Base-by-base conservation (phyloP, 2,113 vertebrate species). In the Hippolais icterina region DNA sequence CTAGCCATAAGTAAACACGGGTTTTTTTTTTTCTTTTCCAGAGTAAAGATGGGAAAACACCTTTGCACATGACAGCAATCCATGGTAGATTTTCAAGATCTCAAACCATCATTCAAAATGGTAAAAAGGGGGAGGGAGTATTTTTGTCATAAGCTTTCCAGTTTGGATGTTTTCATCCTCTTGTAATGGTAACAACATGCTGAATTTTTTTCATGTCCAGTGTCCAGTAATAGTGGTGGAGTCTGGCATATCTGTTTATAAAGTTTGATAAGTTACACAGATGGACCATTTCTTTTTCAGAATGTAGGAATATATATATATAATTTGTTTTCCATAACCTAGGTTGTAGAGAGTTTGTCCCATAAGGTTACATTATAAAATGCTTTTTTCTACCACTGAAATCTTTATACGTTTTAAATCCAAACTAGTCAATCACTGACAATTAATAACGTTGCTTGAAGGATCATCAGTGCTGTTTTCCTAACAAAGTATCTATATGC, bases 11-110 rank as follows among this genome's bases (percentile, higher is more conserved):
- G 37, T 90, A 93, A 94, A 89, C 24, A 21, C 0, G 24, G 33
- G 24, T 25, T 41, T 21, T 56, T 53, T 64, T 41, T 44, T 63
- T 91, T 57, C 29, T 93, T 50, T 93, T 97, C 83, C 97, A 99
- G 99, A 99, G 99, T 98, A 99, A 99, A 98, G 99, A 99, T 96
- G 99, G 99, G 24, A 99, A 99, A 97, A 99, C 99, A 66, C 99
- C 99, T 59, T 98, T 99, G 83, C 99, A 99, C 95, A 99, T 99
- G 99, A 99, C 99, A 18, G 99, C 99, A 5, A 99, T 99, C 94
- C 99, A 99, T 50, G 99, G 99, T 93, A 98, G 99, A 97, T 99
- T 99, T 98, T 99, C 99, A 91, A 98, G 99, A 98, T 99, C 99
- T 91, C 99, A 99, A 98, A 99, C 99, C 75, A 99, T 99, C 97